phyloP scores from a whole-genome alignment of 92 coral and sea anemone species.

The Porites evermanni region DNA sequence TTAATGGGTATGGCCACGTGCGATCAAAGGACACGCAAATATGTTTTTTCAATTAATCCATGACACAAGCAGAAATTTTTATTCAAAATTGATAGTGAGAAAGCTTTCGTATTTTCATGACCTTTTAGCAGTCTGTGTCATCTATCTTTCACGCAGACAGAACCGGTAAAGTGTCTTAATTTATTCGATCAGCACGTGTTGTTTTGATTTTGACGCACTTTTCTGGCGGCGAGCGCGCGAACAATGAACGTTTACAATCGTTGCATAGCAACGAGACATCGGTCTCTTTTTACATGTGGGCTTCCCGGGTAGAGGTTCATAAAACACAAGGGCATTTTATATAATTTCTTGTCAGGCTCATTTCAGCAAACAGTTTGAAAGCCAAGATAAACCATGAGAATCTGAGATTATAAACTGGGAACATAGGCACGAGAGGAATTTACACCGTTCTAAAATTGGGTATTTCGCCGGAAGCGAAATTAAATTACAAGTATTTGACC shows the following conservation, averaged over 20 bases:
- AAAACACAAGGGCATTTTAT: not conserved
- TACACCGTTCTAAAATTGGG: not conserved
- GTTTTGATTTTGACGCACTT: slow-evolving; percentile 2
- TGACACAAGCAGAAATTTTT: not conserved
- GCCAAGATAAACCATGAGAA: not conserved
- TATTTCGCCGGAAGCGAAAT: not conserved
- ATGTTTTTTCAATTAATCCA: too few species aligned
- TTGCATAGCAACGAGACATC: slow-evolving; percentile 29
- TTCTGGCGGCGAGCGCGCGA: not conserved
- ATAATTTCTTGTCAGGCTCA: not conserved
- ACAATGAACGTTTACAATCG: slow-evolving; percentile 16
- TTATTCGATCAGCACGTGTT: not conserved
- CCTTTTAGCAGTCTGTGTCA: not conserved
- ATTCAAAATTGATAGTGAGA: not conserved
- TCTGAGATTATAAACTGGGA: not conserved
- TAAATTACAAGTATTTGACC: not conserved
- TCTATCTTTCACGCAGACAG: not conserved
- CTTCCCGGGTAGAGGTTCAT: not conserved
- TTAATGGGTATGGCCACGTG: too few species aligned
- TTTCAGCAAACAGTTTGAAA: not conserved
- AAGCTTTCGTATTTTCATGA: not conserved
- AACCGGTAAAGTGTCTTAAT: not conserved
- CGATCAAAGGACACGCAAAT: too few species aligned
- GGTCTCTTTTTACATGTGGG: not conserved
- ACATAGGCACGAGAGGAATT: slow-evolving; percentile 29